A percentile compares a stretch with the other conserved stretches of the same genome.
phyloP scores from a whole-genome alignment of 1,140 invertebrate genomes.

The Cotesia glomerata region DNA sequence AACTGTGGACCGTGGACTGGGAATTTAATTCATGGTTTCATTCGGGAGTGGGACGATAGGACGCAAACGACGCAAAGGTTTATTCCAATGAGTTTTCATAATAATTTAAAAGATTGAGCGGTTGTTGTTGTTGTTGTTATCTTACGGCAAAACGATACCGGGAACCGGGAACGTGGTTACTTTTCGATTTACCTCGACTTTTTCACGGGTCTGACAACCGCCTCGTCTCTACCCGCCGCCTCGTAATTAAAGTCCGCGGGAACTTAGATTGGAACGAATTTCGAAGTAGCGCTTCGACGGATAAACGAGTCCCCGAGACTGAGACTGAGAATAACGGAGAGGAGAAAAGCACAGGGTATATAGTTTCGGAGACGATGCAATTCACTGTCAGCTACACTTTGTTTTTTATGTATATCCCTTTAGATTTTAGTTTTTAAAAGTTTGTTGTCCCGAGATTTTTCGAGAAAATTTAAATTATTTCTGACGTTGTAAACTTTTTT shows the following conservation, averaged over 20 bases:
- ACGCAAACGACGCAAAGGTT: too few species aligned
- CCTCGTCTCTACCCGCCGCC: slow-evolving; percentile 9
- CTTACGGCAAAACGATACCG: neutral
- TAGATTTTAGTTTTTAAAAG: neutral
- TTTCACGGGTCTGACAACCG: slow-evolving; percentile 21
- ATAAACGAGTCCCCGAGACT: neutral
- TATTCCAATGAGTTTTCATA: too few species aligned
- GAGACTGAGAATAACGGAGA: neutral
- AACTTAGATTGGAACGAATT: slow-evolving; percentile 49
- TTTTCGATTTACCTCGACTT: slow-evolving; percentile 23
- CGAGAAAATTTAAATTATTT: neutral
- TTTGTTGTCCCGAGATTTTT: neutral
- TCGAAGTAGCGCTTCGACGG: slow-evolving; percentile 27
- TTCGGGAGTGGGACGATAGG: too few species aligned
- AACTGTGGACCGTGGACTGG: neutral
- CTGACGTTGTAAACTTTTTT: neutral
- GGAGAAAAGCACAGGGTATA: neutral
- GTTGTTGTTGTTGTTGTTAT: neutral
- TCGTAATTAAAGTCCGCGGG: slow-evolving; percentile 44
- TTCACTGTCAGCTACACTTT: slow-evolving; percentile 17
- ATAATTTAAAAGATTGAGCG: too few species aligned
- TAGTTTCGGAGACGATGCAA: neutral
- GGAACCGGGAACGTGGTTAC: neutral
- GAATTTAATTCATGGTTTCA: too few species aligned
- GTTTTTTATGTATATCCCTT: neutral